Base-by-base conservation (phyloP, 2,888 invertebrate genomes). In the Agriopis marginaria region DNA sequence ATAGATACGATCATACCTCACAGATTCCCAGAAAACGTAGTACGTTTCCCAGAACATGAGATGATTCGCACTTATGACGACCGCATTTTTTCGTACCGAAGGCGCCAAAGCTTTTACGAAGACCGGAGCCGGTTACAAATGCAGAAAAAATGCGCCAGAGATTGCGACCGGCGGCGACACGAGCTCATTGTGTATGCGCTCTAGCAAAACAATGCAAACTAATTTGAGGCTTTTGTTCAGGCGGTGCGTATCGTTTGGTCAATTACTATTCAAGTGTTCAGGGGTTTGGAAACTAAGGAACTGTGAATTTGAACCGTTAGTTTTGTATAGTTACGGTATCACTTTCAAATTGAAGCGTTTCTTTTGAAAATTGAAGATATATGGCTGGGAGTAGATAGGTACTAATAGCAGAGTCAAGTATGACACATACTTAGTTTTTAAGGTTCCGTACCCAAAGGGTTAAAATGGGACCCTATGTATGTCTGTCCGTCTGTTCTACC, bases 41-140 rank as follows among this genome's bases (percentile, higher is more conserved):
- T 80, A 77, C 71, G 75, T 78, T 94, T 93, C 92, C 74, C 12
- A 75, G 93, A 93, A 91, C 80, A 69, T 77, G 71, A 75, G 73
- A 68, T 83, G 84, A 89, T 89, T 92, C 88, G 91, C 92, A 90
- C 90, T 89, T 87, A 85, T 84, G 83, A 77, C 80, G 80, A 80
- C 76, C 78, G 70, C 67, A 77, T 85, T 90, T 93, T 93, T 92
- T 90, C 86, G 77, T 65, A 62, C 53, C 66, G 39, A 73, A 89
- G 94, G 94, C 93, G 94, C 94, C 94, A 90, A 84, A 82, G 90
- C 92, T 93, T 91, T 93, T 93, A 93, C 87, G 74, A 81, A 75
- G 75, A 79, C 75, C 72, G 78, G 79, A 75, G 78, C 74, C 80
- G 55, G 54, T 70, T 76, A 80, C 75, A 75, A 73, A 72, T 42